phyloP scores from a whole-genome alignment of 2,888 invertebrate genomes.

The Hemithea aestivaria region DNA sequence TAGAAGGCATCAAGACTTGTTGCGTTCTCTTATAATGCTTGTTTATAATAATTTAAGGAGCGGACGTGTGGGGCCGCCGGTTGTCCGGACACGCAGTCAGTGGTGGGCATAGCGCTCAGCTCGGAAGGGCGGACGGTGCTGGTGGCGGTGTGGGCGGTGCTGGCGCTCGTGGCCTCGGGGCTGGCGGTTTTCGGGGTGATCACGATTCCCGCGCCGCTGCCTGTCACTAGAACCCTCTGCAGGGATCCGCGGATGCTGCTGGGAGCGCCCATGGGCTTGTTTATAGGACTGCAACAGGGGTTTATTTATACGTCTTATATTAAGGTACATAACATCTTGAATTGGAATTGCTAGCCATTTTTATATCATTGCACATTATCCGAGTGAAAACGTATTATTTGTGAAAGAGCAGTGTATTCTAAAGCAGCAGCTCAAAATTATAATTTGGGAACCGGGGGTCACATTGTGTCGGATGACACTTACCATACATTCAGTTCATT shows the following conservation, averaged over 20 bases:
- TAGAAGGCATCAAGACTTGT: too few relatives aligned
- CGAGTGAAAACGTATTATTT: too few relatives aligned
- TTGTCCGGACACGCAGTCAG: slow-evolving; percentile 58
- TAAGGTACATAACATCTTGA: slow-evolving; percentile 75
- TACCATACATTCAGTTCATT: too few relatives aligned
- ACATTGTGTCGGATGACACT: too few relatives aligned
- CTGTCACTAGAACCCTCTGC: slow-evolving; percentile 56
- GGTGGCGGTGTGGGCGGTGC: slow-evolving; percentile 57
- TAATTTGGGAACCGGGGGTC: too few relatives aligned
- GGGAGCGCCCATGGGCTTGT: slow-evolving; percentile 87
- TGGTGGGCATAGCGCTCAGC: slow-evolving; percentile 53
- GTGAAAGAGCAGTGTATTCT: too few relatives aligned
- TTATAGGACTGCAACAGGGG: slow-evolving; percentile 91
- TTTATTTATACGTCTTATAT: slow-evolving; percentile 91
- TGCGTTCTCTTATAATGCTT: not conserved
- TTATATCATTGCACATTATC: too few relatives aligned
- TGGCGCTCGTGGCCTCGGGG: slow-evolving; percentile 49
- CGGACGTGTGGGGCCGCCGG: slow-evolving; percentile 62
- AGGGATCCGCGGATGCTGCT: slow-evolving; percentile 83
- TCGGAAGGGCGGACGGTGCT: slow-evolving; percentile 54
- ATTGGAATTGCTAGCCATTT: too few relatives aligned
- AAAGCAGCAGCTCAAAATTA: too few relatives aligned
- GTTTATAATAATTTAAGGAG: slow-evolving; percentile 52
- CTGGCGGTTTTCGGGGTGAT: slow-evolving; percentile 59
- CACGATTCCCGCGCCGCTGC: slow-evolving; percentile 58